Base-by-base conservation (phyloP, 2,888 invertebrate species). In the Cylloceria caligata region DNA sequence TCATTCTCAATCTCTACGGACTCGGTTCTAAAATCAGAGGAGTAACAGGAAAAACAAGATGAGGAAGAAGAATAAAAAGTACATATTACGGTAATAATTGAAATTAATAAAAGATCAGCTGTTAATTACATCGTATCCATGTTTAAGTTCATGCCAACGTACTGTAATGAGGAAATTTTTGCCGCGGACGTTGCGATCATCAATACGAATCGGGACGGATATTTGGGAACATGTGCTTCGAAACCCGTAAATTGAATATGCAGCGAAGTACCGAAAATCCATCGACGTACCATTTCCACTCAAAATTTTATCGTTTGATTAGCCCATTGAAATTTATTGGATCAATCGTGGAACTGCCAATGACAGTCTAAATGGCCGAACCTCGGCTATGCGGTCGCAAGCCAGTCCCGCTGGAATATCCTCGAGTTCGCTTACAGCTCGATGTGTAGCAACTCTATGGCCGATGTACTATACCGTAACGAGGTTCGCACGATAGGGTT, bases 321-420 rank as follows among this genome's bases (percentile, higher is more conserved):
- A 45, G 45, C 27, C 81, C 47, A 62, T 81, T 64, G 81, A 73
- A 49, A 81, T 81, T 81, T 76, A 76, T 68, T 52, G 68, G 72
- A 65, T 81, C 76, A 76, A 81, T 81, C 73, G 76, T n/a, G n/a
- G n/a, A 72, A 72, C 62, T 67, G 52, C 60, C 16, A 68, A 60
- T 45, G 47, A 47, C 71, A 62, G 60, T 27, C 16, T 36, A n/a
- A 27, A 49, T 16, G 16, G 45, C 34, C 21, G 5, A 62, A 34
- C 16, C 5, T 24, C 39, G 16, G 36, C 34, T 9, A 36, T 73
- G 24, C 36, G 36, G 34, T 27, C 30, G 16, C 45, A 36, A 16
- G 6, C 21, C 24, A 27, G 52, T 65, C 74, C 64, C 64, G 7
- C 27, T 30, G 52, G 74, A 65, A 65, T 74, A 65, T 74, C 60